phyloP scores from a whole-genome alignment of 2,797 vertebrate genomes.

The Cheirogaleus major region DNA sequence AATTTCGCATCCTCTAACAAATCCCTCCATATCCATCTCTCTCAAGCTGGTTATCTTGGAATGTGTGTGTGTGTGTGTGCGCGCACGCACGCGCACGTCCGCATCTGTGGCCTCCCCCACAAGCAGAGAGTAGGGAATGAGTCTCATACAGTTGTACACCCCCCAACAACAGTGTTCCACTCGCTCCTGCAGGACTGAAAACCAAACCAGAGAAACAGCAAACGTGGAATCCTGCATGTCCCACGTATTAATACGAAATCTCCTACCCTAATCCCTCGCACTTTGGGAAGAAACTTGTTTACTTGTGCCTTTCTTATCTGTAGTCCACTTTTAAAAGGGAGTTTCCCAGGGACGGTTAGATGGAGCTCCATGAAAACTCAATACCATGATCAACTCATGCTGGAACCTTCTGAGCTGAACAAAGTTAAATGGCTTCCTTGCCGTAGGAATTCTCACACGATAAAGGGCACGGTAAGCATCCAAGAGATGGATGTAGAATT shows the following conservation, averaged over 20 bases:
- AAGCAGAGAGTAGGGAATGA: not conserved
- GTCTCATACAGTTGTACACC: accelerated
- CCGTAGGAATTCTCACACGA: not conserved
- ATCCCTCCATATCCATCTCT: not conserved
- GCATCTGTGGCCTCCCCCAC: not conserved
- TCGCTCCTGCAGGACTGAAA: not conserved
- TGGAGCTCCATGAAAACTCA: not conserved
- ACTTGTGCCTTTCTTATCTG: not conserved
- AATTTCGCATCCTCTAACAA: not conserved
- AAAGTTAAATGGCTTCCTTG: not conserved
- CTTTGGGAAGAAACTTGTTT: not conserved
- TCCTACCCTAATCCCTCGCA: not conserved
- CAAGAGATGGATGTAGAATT: not conserved
- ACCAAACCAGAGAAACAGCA: not conserved
- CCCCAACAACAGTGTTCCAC: not conserved
- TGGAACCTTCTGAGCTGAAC: not conserved
- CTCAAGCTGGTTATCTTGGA: not conserved
- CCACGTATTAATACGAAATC: not conserved
- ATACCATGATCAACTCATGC: not conserved
- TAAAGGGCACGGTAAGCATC: not conserved
- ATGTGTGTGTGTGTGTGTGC: not conserved
- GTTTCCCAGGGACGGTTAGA: not conserved
- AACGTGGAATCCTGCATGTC: not conserved
- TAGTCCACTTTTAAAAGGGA: not conserved
- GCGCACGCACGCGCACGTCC: accelerated